Evolutionary conservation across 2,113 vertebrate genomes (phyloP).

Genomic region (Dolichallabes microphthalmus): DNA sequence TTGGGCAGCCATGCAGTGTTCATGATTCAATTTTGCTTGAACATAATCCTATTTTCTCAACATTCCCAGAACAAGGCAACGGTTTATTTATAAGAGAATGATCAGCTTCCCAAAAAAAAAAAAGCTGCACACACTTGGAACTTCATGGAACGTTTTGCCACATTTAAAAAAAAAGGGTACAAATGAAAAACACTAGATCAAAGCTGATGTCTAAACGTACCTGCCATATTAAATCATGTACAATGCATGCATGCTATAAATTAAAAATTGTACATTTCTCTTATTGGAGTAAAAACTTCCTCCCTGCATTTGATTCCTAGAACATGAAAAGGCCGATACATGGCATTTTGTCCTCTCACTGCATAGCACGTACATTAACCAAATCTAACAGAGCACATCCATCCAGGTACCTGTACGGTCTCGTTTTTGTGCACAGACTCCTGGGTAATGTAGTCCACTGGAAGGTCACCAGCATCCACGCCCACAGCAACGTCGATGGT

Average conservation of each 20-base stretch:
- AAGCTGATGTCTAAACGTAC: too few species aligned
- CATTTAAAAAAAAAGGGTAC: too few species aligned
- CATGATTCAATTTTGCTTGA: not conserved
- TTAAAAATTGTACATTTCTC: too few species aligned
- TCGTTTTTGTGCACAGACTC: conserved; percentile 63
- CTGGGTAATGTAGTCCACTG: conserved; percentile 66
- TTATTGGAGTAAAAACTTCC: not conserved
- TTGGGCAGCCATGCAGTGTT: not conserved
- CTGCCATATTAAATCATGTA: too few species aligned
- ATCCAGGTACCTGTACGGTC: conserved; percentile 61
- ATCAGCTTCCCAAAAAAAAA: too few species aligned
- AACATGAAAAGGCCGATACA: not conserved
- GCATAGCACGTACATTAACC: not conserved
- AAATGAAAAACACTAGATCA: too few species aligned
- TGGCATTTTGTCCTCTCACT: not conserved
- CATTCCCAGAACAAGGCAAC: not conserved
- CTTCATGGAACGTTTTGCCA: too few species aligned
- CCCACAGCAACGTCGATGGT: conserved; percentile 84
- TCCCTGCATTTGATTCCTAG: not conserved
- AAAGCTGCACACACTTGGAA: too few species aligned
- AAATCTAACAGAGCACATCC: not conserved
- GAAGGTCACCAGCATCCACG: conserved; percentile 79
- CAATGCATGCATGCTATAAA: not conserved
- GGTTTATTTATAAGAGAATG: not conserved
- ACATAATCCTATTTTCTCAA: not conserved